A percentile compares a stretch with the other conserved stretches of the same genome.
Evolutionary conservation across 1,140 invertebrate species (phyloP).

Genomic region (Acromyrmex echinatior): DNA sequence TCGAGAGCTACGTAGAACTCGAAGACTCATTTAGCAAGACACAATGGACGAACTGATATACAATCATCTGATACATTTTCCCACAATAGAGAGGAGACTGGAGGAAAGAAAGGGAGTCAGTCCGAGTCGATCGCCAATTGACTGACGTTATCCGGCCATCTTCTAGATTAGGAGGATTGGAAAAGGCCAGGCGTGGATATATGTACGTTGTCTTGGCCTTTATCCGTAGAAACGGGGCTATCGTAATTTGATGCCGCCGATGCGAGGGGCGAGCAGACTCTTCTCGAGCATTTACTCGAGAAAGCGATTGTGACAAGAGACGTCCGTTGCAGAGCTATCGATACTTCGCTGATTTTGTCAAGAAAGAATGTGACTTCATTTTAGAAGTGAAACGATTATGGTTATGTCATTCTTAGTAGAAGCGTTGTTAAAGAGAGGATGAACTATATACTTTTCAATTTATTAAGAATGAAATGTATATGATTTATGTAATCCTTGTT

Average conservation of each 20-base stretch:
- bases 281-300: constrained; percentile 51
- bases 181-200: constrained; percentile 66
- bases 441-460: constrained; percentile 1
- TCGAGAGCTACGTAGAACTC: constrained; percentile 20
- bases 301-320: constrained; percentile 47
- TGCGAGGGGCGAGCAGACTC: not conserved
- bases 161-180: constrained; percentile 84
- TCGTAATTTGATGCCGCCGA: constrained; percentile 63
- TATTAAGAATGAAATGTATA: not conserved
- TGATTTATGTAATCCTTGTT: not conserved
- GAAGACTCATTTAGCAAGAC: constrained; percentile 73
- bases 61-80: constrained; percentile 82
- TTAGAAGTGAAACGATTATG: not conserved
- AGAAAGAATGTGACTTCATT: constrained; percentile 15
- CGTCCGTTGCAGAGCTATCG: constrained; percentile 51
- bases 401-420: not conserved
- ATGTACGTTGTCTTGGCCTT: constrained; percentile 69
- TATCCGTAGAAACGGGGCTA: constrained; percentile 62
- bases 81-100: constrained; percentile 70
- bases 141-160: constrained; percentile 84
- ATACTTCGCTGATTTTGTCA: constrained; percentile 38
- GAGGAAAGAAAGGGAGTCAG: constrained; percentile 51
- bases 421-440: not conserved
- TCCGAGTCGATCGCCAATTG: constrained; percentile 83
- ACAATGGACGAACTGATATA: constrained; percentile 72